Evolutionary conservation across 1,140 invertebrate genomes (phyloP).

Genomic region (Acyrthosiphon pisum): DNA sequence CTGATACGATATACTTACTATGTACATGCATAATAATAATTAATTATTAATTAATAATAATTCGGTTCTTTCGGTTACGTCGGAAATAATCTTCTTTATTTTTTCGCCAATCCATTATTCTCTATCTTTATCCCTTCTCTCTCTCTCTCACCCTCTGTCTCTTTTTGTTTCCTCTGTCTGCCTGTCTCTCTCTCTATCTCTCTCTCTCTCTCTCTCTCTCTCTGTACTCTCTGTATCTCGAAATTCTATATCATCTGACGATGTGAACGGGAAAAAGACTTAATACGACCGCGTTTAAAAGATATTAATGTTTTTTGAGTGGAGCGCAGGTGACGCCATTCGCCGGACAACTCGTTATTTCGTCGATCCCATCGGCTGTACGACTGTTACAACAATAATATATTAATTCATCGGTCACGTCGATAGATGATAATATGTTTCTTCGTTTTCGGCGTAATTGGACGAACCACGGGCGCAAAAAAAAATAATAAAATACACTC

Average conservation of each 20-base stretch:
- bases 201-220: neutral
- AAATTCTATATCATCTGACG: neutral
- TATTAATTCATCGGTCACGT: neutral
- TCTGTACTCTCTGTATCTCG: neutral
- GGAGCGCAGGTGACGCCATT: neutral
- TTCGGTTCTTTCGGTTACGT: conserved; percentile 48
- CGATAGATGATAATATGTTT: neutral
- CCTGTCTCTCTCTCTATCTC: neutral
- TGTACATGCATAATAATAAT: conserved; percentile 28
- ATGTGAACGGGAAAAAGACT: neutral
- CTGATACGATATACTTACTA: conserved; percentile 16
- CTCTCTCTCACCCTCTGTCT: neutral
- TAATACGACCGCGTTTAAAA: neutral
- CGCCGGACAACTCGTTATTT: neutral
- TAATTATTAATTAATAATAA: no score
- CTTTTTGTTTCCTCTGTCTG: neutral
- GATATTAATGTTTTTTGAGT: neutral
- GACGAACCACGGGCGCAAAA: neutral
- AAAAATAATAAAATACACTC: neutral
- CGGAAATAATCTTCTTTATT: conserved; percentile 37
- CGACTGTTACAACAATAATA: neutral
- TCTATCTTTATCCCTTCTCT: neutral
- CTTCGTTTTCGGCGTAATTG: conserved; percentile 11
- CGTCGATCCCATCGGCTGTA: neutral
- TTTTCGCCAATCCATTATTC: neutral